Conservation (phyloP, 2,113 vertebrate genomes). For the Nothoprocta perdicaria region DNA sequence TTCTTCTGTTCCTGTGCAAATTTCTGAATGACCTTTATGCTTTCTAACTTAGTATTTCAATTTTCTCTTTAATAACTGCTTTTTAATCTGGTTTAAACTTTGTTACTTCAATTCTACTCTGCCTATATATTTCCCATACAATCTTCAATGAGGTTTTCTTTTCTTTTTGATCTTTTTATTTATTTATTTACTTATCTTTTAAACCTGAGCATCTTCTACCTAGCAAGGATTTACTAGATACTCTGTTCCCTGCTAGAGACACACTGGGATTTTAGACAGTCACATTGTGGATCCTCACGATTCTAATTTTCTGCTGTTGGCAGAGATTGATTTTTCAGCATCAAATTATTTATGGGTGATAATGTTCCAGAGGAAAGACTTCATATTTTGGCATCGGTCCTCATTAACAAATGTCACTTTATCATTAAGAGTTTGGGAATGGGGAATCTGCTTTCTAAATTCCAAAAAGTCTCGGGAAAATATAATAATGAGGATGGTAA, state of each 20-base stretch:
- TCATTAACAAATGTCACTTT: not conserved
- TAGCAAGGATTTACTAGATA: not conserved
- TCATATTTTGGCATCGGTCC: not conserved
- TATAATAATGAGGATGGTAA: not conserved
- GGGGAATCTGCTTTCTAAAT: no score
- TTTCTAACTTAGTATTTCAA: not conserved
- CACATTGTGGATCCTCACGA: not conserved
- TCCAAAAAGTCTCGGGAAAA: not conserved
- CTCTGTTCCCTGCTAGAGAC: not conserved
- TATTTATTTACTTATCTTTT: no score
- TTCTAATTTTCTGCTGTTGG: not conserved
- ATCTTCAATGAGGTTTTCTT: no score
- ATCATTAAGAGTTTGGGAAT: not conserved
- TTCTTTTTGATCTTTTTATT: no score
- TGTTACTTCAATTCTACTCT: no score
- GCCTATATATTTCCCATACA: no score
- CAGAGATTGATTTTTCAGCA: not conserved
- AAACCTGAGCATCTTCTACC: not conserved
- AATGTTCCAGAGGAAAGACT: not conserved
- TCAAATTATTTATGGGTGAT: slow-evolving; percentile 23
- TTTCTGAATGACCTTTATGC: not conserved
- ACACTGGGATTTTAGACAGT: not conserved
- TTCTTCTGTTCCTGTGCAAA: not conserved
- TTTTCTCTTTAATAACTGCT: not conserved
- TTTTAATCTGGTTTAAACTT: not conserved